Percentiles rank a stretch among this genome's conserved stretches.
These are phyloP conservation scores for Norana najaformis DNA, from an alignment of 2,888 invertebrate species.

Conservation along the genomic window DNA sequence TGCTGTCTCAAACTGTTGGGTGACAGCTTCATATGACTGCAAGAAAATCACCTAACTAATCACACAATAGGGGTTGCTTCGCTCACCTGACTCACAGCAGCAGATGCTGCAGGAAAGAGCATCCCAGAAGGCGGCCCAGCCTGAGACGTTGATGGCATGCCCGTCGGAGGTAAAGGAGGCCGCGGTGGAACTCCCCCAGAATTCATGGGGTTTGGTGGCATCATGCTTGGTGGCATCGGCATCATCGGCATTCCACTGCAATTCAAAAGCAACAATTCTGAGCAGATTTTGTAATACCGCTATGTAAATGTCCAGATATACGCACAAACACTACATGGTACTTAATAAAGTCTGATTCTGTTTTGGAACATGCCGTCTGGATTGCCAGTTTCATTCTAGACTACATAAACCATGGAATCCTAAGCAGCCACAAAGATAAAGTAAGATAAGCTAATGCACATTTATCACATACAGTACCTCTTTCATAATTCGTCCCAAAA, in stretches of 20 bases:
- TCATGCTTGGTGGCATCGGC: slow-evolving; percentile 40
- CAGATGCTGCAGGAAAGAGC: slow-evolving; percentile 14
- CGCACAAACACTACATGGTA: neutral
- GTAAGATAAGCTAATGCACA: too few species aligned
- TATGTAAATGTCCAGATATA: neutral
- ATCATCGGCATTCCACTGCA: slow-evolving; percentile 35
- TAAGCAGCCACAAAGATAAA: neutral
- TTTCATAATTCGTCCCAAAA: too few species aligned
- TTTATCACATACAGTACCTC: too few species aligned
- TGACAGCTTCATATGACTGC: neutral
- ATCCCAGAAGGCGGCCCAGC: slow-evolving; percentile 16
- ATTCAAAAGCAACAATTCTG: slow-evolving; percentile 4
- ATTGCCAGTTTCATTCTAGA: neutral
- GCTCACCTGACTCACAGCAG: slow-evolving; percentile 19
- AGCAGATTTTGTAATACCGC: neutral
- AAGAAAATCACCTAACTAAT: neutral
- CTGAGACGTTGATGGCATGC: neutral
- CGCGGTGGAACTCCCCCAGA: neutral
- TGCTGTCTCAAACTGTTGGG: too few species aligned
- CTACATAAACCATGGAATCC: neutral
- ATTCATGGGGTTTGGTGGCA: slow-evolving; percentile 39
- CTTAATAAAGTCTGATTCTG: too few species aligned
- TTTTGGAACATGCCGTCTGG: neutral
- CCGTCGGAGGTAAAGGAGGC: neutral
- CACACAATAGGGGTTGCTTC: neutral